Base-by-base conservation (phyloP, 2,888 invertebrate genomes). In the Gandaritis pyraliata region DNA sequence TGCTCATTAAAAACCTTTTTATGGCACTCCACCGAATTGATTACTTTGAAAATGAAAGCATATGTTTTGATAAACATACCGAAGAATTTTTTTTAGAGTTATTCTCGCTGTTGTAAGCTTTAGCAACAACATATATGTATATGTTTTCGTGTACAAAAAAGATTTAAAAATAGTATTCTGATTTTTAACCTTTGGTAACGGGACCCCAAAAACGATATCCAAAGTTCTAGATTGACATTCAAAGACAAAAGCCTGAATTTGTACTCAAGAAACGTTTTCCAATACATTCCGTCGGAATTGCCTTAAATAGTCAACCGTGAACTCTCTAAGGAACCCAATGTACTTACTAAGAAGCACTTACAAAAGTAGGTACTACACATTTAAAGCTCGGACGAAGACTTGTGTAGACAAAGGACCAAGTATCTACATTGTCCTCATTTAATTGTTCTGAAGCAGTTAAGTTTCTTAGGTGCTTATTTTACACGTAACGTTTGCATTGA, bases 361-460 rank as follows among this genome's bases (percentile, higher is more conserved):
- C 33, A 51, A 50, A 57, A 55, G 54, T 58, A 58, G 53, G 48
- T 51, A 58, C 58, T 65, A 56, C 58, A 64, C 54, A 50, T 61
- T 58, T 68, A 58, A 67, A 63, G 65, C 59, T 64, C 15, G 58
- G 65, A 65, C 63, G 52, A 53, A 60, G 58, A 61, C 64, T 54
- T 61, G 60, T 50, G 62, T 60, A 57, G 65, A 59, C 53, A 64
- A 64, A 52, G 56, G 64, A 56, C 52, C 50, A 51, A 55, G 58
- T 51, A 57, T 57, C 64, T 64, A 61, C 64, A 61, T 61, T 61
- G 61, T 65, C 61, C 58, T 70, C 54, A 65, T 70, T 71, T 72
- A 66, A 73, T 73, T 73, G 69, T 70, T 69, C 53, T 56, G 61
- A 68, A 68, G 66, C 66, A 72, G 69, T 72, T 64, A 66, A 66